Evolutionary conservation across 2,797 vertebrate species (phyloP), one percentile per base, ranked within the genome.

Genomic region (Oreochromis mossambicus): DNA sequence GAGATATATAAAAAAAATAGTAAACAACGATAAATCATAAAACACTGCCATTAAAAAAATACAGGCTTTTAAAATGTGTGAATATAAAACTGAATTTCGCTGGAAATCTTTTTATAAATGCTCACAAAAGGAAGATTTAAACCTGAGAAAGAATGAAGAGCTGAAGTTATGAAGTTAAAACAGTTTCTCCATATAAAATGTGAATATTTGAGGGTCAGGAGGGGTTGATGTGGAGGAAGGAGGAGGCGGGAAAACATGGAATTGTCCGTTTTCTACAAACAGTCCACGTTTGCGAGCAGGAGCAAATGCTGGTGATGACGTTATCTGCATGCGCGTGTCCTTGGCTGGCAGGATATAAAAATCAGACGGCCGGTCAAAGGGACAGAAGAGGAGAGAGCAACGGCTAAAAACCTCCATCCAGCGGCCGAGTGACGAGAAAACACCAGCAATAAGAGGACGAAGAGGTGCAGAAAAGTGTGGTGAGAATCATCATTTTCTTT

Each of bases 331-430:
- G 75, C 32, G 58, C 38, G 82, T 77, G 90, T 84, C 90, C 87
- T 90, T 93, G 90, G 81, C 77, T 15, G 48, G 19, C 68, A 81
- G 77, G 43, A 34, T 93, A 93, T 93, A 94, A 93, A 88, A 86
- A 73, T 88, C 13, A 7, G 9, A 3, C 1, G 1, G 46, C 75
- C 2, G 8, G 32, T 24, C 15, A 19, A 14, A 85, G 29, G 12
- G 0, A 80, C 88, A 88, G 66, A 84, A 78, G 32, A 79, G 77
- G 48, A 77, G 52, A 51, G 73, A 73, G 68, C 43, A 15, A 83
- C 38, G 32, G 7, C 32, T 36, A 81, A 32, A 82, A 63, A 14
- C 17, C 51, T 88, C 41, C 29, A 19, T 66, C 70, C 38, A 19
- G 34, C 54, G 1, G 9, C 9, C 3, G 1, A 82, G 73, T 41